Evolutionary conservation across 2,888 invertebrate genomes (phyloP).

Genomic region (Thereva nobilitata): DNA sequence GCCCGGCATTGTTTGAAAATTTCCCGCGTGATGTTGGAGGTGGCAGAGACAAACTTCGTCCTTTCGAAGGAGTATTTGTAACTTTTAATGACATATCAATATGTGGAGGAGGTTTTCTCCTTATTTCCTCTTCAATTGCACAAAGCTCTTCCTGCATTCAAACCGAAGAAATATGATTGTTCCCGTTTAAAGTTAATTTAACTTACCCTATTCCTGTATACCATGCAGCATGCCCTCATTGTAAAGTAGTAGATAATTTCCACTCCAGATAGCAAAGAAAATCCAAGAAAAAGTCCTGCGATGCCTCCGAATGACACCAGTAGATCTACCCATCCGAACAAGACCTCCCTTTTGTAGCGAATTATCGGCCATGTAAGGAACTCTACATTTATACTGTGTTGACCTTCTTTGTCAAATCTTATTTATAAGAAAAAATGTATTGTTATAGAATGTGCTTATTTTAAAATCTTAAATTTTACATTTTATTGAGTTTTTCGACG

Average conservation of each 20-base stretch:
- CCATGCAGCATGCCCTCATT: slow-evolving; percentile 62
- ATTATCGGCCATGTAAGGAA: slow-evolving; percentile 81
- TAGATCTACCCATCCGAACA: slow-evolving; percentile 84
- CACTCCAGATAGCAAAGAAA: slow-evolving; percentile 75
- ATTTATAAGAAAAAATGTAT: slow-evolving; percentile 9
- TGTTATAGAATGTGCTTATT: neutral
- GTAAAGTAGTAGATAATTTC: slow-evolving; percentile 80
- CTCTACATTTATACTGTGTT: slow-evolving; percentile 56
- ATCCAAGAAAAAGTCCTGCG: slow-evolving; percentile 64
- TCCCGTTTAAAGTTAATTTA: neutral
- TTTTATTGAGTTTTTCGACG: slow-evolving; percentile 71
- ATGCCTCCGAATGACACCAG: slow-evolving; percentile 65
- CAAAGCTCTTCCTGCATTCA: slow-evolving; percentile 50
- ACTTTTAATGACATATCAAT: slow-evolving; percentile 51
- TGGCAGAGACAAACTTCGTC: slow-evolving; percentile 3
- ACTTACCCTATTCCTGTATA: slow-evolving; percentile 55
- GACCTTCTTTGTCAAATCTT: slow-evolving; percentile 47
- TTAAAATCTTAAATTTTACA: slow-evolving; percentile 51
- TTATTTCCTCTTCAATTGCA: slow-evolving; percentile 55
- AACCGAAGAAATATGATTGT: neutral
- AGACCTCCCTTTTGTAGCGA: slow-evolving; percentile 76
- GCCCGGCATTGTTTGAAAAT: neutral
- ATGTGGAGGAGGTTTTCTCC: slow-evolving; percentile 50
- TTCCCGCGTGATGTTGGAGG: neutral
- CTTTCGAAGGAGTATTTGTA: slow-evolving; percentile 20